phyloP scores from a whole-genome alignment of 2,113 vertebrate species.

The Pandion haliaetus region DNA sequence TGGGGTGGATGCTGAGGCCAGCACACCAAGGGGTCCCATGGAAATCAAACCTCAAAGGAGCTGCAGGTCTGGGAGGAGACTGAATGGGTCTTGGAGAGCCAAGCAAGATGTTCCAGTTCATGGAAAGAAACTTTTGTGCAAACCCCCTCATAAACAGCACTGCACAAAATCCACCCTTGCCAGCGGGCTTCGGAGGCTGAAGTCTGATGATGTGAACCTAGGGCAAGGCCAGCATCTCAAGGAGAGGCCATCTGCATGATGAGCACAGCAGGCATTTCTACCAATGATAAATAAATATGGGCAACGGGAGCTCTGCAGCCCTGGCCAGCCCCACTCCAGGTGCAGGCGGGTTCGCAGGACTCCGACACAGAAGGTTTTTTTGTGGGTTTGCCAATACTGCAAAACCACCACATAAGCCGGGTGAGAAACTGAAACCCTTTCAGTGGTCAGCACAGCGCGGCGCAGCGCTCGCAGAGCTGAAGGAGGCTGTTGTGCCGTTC shows the following conservation, averaged over 20 bases:
- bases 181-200: background rate
- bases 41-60: background rate
- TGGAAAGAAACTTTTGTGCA: background rate
- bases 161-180: background rate
- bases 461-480: background rate
- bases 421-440: slow-evolving; percentile 14
- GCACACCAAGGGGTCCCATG: background rate
- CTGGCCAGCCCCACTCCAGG: background rate
- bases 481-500: background rate
- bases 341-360: background rate
- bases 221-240: background rate
- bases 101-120: background rate
- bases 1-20: background rate
- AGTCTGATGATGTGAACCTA: background rate
- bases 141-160: background rate
- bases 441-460: background rate
- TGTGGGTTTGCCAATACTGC: slow-evolving; percentile 45
- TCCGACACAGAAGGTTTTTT: background rate
- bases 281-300: background rate
- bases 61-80: background rate
- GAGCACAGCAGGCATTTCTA: background rate
- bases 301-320: background rate
- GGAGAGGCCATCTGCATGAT: background rate
- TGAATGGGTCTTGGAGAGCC: background rate
- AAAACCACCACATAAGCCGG: background rate